A percentile compares a stretch with the other conserved stretches of the same genome.
Evolutionary conservation across 2,888 invertebrate species (phyloP).

Genomic region (Anthrax anthrax): DNA sequence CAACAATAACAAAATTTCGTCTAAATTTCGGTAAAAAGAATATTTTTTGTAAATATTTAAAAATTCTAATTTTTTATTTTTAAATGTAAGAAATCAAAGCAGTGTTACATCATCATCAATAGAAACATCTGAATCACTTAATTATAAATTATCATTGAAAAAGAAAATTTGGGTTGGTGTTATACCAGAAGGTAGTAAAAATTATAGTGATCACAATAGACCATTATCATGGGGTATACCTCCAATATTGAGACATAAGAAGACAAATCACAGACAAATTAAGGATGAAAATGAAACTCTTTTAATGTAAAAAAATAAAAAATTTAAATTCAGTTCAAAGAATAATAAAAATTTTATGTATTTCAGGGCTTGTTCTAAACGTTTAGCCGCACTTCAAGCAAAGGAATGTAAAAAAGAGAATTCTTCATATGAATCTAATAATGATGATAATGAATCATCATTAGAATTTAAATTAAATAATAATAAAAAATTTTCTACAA

Average conservation of each 20-base stretch:
- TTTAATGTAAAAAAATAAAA: conserved; percentile 42
- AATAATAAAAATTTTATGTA: too few relatives aligned
- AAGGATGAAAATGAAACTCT: conserved; percentile 44
- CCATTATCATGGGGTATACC: conserved; percentile 57
- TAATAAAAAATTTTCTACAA: too few relatives aligned
- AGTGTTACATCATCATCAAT: background rate
- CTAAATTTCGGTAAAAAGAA: too few relatives aligned
- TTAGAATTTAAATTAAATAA: background rate
- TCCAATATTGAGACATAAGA: conserved; percentile 37
- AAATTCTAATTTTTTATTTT: background rate
- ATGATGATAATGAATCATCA: too few relatives aligned
- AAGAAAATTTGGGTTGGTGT: conserved; percentile 62
- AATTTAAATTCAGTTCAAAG: conserved; percentile 1
- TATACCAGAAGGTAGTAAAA: conserved; percentile 28
- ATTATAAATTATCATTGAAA: conserved; percentile 53
- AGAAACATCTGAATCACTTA: conserved; percentile 27
- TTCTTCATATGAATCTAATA: background rate
- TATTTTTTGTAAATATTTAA: conserved; percentile 14
- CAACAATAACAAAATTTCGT: background rate
- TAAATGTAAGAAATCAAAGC: background rate
- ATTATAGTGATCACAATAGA: conserved; percentile 13
- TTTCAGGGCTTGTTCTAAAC: background rate
- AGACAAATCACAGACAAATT: conserved; percentile 18
- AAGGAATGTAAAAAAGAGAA: background rate
- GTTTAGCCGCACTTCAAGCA: background rate